Percentiles rank a stretch among this genome's conserved stretches.
phyloP scores from a whole-genome alignment of 2,797 vertebrate species.

The Coregonus suidteri region DNA sequence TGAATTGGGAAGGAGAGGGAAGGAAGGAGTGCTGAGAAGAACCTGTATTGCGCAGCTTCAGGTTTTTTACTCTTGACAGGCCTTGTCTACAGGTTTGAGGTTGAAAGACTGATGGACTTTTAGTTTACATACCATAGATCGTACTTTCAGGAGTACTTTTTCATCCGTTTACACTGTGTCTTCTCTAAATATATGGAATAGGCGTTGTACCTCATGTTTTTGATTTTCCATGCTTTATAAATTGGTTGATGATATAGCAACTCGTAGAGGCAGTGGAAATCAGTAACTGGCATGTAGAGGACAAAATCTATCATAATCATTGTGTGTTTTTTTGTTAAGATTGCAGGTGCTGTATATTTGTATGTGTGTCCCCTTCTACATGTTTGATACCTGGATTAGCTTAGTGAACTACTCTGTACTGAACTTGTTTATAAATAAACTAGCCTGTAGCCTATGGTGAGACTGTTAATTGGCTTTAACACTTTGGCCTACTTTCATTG shows the following conservation, averaged over 20 bases:
- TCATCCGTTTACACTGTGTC: conserved; percentile 1
- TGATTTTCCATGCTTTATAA: not conserved
- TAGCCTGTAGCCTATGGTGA: not conserved
- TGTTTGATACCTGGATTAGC: conserved; percentile 43
- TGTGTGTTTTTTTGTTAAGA: not conserved
- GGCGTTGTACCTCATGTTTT: conserved; percentile 1
- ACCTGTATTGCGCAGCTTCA: conserved; percentile 66
- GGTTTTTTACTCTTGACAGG: conserved; percentile 51
- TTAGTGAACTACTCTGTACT: conserved; percentile 32
- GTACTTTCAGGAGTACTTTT: conserved; percentile 33
- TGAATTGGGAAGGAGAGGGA: conserved; percentile 46
- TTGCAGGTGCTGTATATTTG: not conserved
- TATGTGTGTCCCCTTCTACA: not conserved
- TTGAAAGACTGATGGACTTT: conserved; percentile 12
- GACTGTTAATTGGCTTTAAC: not conserved
- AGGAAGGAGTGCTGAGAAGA: conserved; percentile 50
- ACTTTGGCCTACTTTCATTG: not conserved
- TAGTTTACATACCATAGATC: conserved; percentile 41
- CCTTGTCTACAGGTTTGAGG: conserved; percentile 14
- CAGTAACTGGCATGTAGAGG: not conserved
- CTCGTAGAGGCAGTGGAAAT: not conserved
- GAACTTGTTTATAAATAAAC: conserved; percentile 30
- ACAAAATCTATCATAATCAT: not conserved
- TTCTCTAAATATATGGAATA: not conserved
- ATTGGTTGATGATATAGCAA: not conserved